Base-by-base conservation (phyloP, 1,140 invertebrate species). In the Ceratina japonica region DNA sequence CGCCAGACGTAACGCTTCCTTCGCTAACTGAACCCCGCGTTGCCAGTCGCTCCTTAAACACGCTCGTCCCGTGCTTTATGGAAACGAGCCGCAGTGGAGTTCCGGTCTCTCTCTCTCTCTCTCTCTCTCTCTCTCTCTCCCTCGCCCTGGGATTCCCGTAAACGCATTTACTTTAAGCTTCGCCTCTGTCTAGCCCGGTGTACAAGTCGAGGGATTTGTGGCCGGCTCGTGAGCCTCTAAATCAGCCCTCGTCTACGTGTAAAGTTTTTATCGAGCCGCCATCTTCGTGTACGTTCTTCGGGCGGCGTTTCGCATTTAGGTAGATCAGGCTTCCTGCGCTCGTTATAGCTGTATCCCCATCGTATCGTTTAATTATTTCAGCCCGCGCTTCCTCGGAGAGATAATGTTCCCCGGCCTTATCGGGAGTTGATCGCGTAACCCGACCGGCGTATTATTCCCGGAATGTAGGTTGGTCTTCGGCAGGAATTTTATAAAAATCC, bases 1-100 rank as follows among this genome's bases (percentile, higher is more conserved):
- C 85, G 81, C 59, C 81, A 70, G 70, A 61, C 81, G 22, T 22
- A 76, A 71, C 56, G 69, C 74, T 81, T 66, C 61, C 58, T 72
- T 49, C 56, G 44, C 44, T 79, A 77, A 79, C 68, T 62, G 58
- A 72, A 15, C 15, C 16, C 4, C 27, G 62, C n/a, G 27, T 54
- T 4, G 49, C 16, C 31, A 22, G 52, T 27, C 31, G 54, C 54
- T 37, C 12, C 37, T 37, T 31, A 7, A 8, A 56, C 44, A 62
- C 54, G 65, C 58, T 79, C 76, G 27, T 24, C 22, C 15, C 5
- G 5, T 51, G 75, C 16, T 78, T 78, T 78, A 64, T 72, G 75
- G 49, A 44, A 52, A 63, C 66, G 16, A 13, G 24, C 5, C 24
- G 12, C 52, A 69, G 52, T 59, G 66, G 52, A 24, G 31, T 31